Evolutionary conservation across 1,140 invertebrate genomes (phyloP), one percentile per base, ranked within the genome.

Genomic region (Thalassaphorura encarpata): DNA sequence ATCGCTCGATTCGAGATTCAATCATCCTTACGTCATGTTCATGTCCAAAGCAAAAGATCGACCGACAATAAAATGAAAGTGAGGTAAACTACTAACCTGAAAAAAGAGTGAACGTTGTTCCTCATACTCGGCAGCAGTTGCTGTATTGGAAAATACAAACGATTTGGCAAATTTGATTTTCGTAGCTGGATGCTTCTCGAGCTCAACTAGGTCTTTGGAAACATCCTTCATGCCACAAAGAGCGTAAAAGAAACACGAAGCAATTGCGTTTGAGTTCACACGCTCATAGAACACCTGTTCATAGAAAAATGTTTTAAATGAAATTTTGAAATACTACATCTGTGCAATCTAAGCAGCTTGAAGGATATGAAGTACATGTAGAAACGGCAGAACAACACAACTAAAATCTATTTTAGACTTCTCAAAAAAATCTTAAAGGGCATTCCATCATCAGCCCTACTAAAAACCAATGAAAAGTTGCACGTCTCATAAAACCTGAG

Each of bases 91-190:
- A 24, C 48, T 26, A 36, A 67, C 64, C 61, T 73, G 79, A 66
- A 89, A 90, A 71, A 92, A 92, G 61, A 83, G 72, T 15, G 83
- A 80, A 58, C 88, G 73, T 66, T 89, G 85, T 61, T 88, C 84
- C 68, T 90, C 87, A 67, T 90, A 90, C 72, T 87, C 87, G 66
- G 77, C 81, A 2, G 86, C 85, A 1, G 85, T 83, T 61, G 84
- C 81, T 42, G 83, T 77, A 66, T 84, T 86, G 15, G 84, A 82
- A 67, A 89, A 90, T 0, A 85, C 84, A 66, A 88, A 89, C 2
- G 84, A 84, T 70, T 88, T 88, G 58, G 80, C 83, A 58, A 89
- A 81, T 24, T 80, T 78, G 39, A 87, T 83, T 69, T 83, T 83
- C 1, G 84, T 86, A 62, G 85, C 82, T 6, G 84, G 80, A 60